Conservation (phyloP, 2,797 vertebrate species). For the Sebastes jordani region DNA sequence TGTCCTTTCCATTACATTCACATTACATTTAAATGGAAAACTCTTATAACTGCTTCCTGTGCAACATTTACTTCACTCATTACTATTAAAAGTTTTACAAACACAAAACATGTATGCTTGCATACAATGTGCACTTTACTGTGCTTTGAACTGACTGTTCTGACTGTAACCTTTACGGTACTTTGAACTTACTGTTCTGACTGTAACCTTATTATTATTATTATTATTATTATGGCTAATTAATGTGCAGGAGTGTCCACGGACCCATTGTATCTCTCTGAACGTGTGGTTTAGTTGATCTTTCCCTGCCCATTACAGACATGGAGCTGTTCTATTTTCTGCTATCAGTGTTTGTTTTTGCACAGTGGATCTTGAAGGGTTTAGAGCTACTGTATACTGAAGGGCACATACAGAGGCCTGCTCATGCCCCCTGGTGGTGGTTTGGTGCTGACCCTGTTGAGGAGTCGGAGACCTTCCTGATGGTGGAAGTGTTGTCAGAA, state of each 20-base stretch:
- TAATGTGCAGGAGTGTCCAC: neutral
- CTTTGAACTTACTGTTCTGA: neutral
- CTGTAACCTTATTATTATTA: no score
- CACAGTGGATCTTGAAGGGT: neutral
- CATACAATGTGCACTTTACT: neutral
- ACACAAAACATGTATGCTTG: neutral
- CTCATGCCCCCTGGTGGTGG: slow-evolving; percentile 50
- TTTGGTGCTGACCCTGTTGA: slow-evolving; percentile 6
- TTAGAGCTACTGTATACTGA: neutral
- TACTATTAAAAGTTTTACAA: neutral
- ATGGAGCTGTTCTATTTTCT: neutral
- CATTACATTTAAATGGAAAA: neutral
- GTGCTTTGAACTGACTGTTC: neutral
- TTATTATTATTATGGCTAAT: neutral
- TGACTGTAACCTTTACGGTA: neutral
- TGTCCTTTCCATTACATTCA: neutral
- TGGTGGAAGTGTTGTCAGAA: slow-evolving; percentile 70
- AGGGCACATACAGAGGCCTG: neutral
- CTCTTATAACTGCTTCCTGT: neutral
- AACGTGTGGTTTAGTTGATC: neutral
- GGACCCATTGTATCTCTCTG: neutral
- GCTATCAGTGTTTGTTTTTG: neutral
- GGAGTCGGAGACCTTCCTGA: slow-evolving; percentile 73
- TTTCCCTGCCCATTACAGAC: neutral
- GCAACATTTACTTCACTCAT: neutral